phyloP scores from a whole-genome alignment of 2,113 vertebrate species.

The Spilogale gracilis region DNA sequence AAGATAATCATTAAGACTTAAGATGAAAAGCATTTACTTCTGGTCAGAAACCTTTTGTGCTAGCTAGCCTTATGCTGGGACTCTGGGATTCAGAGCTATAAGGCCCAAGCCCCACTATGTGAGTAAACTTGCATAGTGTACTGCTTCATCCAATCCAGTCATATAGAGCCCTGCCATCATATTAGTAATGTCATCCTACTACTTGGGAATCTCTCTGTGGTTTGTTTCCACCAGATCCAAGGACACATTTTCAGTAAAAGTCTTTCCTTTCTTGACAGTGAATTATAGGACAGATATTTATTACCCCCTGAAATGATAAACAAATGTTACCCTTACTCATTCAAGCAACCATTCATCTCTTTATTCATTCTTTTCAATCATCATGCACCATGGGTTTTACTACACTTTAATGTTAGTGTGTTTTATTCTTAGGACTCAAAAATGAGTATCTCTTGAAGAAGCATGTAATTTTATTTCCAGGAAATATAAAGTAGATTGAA shows the following conservation, averaged over 20 bases:
- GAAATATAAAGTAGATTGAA: neutral
- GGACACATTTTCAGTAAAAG: neutral
- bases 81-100: neutral
- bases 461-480: neutral
- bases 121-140: neutral
- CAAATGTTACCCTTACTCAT: neutral
- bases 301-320: neutral
- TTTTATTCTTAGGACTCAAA: neutral
- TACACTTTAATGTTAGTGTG: neutral
- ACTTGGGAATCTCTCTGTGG: neutral
- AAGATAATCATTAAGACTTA: neutral
- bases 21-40: neutral
- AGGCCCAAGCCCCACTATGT: neutral
- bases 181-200: neutral
- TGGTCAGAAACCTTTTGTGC: neutral
- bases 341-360: neutral
- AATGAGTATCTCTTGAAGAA: neutral
- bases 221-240: neutral
- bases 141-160: neutral
- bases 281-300: neutral
- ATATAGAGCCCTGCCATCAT: neutral
- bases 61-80: neutral
- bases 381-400: neutral
- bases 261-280: neutral
- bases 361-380: neutral